phyloP scores from a whole-genome alignment of 2,797 vertebrate species.

The Megalops cyprinoides region DNA sequence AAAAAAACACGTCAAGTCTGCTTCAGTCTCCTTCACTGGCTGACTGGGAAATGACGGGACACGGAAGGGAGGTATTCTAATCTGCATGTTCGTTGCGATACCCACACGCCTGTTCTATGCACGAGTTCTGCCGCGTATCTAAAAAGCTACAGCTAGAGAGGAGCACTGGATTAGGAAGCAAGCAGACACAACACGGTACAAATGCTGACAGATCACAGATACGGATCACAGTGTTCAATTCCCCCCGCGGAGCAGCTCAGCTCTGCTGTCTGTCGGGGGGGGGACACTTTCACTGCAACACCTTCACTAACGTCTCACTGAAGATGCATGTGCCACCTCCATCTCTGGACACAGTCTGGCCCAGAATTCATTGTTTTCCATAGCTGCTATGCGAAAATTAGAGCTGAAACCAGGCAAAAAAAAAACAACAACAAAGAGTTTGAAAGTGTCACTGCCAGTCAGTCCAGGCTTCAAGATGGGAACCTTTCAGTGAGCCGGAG shows the following conservation, averaged over 20 bases:
- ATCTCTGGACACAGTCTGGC: conserved; percentile 32
- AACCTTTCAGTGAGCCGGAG: conserved; percentile 32
- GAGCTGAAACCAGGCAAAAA: conserved; percentile 20
- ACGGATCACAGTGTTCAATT: conserved; percentile 54
- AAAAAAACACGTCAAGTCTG: not conserved
- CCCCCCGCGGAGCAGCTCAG: conserved; percentile 14
- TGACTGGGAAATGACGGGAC: conserved; percentile 24
- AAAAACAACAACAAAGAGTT: not conserved
- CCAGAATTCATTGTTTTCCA: not conserved
- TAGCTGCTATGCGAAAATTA: conserved; percentile 14
- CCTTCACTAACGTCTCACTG: conserved; percentile 6
- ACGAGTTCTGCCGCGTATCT: conserved; percentile 3
- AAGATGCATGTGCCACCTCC: conserved; percentile 12
- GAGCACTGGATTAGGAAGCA: conserved; percentile 23
- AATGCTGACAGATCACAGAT: conserved; percentile 28
- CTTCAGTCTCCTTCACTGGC: not conserved
- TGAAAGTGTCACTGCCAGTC: conserved; percentile 10
- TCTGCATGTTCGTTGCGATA: conserved; percentile 22
- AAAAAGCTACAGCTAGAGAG: conserved; percentile 6
- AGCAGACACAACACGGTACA: conserved; percentile 29
- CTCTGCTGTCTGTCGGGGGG: conserved; percentile 16
- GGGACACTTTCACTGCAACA: conserved; percentile 9
- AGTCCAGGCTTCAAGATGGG: conserved; percentile 22
- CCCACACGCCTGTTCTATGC: not conserved
- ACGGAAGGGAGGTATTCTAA: conserved; percentile 29